A percentile compares a stretch with the other conserved stretches of the same genome.
These are phyloP conservation scores for Dermolepida albohirtum DNA, from an alignment of 2,888 invertebrate species.

Conservation along the genomic window DNA sequence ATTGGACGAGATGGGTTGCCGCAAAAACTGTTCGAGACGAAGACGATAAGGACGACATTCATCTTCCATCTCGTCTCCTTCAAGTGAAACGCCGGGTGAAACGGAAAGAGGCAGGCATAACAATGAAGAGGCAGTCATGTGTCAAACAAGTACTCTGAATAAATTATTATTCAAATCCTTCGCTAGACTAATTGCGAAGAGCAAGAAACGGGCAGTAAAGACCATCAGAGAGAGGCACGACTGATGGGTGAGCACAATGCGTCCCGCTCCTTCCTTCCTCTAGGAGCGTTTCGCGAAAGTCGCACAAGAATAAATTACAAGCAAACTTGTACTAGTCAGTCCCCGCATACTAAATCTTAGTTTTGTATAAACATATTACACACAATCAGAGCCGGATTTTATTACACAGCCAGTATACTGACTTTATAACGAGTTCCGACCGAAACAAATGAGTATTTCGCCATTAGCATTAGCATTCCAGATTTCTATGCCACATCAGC, in stretches of 20 bases:
- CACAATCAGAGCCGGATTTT: constrained; percentile 60
- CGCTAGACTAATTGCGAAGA: constrained; percentile 61
- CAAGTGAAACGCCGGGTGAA: constrained; percentile 33
- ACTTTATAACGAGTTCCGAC: constrained; percentile 58
- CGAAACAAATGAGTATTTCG: constrained; percentile 53
- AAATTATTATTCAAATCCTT: constrained; percentile 62
- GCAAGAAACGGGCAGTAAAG: constrained; percentile 60
- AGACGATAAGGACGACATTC: constrained; percentile 13
- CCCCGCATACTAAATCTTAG: constrained; percentile 61
- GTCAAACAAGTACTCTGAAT: constrained; percentile 59
- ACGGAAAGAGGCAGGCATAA: constrained; percentile 41
- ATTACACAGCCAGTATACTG: constrained; percentile 53
- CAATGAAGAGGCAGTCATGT: constrained; percentile 55
- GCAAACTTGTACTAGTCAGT: constrained; percentile 58
- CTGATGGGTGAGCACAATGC: constrained; percentile 45
- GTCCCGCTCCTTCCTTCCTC: constrained; percentile 18
- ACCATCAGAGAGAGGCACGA: constrained; percentile 1
- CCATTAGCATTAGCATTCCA: constrained; percentile 51
- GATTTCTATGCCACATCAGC: constrained; percentile 31
- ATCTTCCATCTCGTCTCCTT: neutral
- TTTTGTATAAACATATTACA: constrained; percentile 63
- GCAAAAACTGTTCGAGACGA: constrained; percentile 28
- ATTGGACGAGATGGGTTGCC: constrained; percentile 29
- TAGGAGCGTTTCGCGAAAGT: constrained; percentile 52
- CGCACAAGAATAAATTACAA: constrained; percentile 62